Evolutionary conservation across 2,888 invertebrate species (phyloP).

Genomic region (Rhogogaster chlorosoma): DNA sequence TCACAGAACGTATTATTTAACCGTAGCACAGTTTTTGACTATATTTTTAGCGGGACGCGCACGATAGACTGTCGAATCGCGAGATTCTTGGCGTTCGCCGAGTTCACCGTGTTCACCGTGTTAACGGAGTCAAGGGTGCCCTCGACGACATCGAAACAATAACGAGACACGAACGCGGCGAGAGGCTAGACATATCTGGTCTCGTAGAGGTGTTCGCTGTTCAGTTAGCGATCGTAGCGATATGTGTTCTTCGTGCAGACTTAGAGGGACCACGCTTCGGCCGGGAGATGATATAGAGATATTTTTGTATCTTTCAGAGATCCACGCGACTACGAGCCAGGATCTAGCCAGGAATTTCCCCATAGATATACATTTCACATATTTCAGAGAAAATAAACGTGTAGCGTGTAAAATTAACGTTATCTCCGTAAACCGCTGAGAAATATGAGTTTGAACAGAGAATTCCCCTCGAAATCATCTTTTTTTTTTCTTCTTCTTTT

Average conservation of each 20-base stretch:
- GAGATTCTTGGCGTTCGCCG: slow-evolving; percentile 25
- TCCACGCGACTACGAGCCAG: slow-evolving; percentile 4
- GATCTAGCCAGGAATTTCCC: slow-evolving; percentile 18
- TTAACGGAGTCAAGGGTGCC: slow-evolving; percentile 48
- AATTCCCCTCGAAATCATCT: not conserved
- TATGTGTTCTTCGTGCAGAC: slow-evolving; percentile 60
- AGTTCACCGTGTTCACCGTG: slow-evolving; percentile 40
- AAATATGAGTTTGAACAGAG: not conserved
- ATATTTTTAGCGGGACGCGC: slow-evolving; percentile 14
- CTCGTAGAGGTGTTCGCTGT: slow-evolving; percentile 27
- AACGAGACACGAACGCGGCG: slow-evolving; percentile 50
- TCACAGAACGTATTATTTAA: not conserved
- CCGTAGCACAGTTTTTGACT: not conserved
- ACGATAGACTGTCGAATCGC: not conserved
- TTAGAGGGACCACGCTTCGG: slow-evolving; percentile 56
- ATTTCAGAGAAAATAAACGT: not conserved
- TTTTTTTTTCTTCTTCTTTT: not conserved
- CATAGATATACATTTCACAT: not conserved
- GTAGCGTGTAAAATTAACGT: not conserved
- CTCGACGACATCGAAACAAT: slow-evolving; percentile 45
- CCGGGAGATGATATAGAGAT: slow-evolving; percentile 58
- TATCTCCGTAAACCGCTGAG: not conserved
- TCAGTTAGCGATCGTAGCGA: slow-evolving; percentile 54
- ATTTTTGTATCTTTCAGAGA: slow-evolving; percentile 57
- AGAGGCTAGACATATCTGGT: slow-evolving; percentile 54